A percentile compares a stretch with the other conserved stretches of the same genome.
phyloP scores from a whole-genome alignment of 2,888 invertebrate species.

The Chironomus riparius region DNA sequence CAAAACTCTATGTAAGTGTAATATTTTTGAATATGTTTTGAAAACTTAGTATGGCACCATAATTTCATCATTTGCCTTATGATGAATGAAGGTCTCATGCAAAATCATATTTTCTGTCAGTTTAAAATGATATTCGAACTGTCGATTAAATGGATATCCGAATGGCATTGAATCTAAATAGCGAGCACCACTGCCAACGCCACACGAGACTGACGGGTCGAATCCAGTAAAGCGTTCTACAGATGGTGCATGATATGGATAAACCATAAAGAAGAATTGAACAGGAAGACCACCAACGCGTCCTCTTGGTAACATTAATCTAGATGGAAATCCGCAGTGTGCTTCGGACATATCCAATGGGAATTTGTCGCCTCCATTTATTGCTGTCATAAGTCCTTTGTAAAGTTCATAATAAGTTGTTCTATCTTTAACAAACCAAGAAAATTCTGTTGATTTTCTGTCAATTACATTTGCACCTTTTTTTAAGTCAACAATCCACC shows the following conservation, averaged over 20 bases:
- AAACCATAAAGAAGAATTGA: conserved; percentile 26
- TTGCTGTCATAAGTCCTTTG: conserved; percentile 48
- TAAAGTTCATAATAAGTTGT: conserved; percentile 50
- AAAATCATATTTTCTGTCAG: conserved; percentile 12
- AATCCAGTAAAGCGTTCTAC: conserved; percentile 43
- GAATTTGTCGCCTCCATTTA: conserved; percentile 43
- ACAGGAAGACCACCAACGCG: conserved; percentile 38
- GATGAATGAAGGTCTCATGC: conserved; percentile 10
- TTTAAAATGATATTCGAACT: not conserved
- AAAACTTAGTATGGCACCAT: not conserved
- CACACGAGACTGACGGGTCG: conserved; percentile 46
- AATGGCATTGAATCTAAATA: conserved; percentile 29
- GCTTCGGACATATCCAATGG: conserved; percentile 45
- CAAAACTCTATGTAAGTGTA: no score
- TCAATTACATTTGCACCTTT: conserved; percentile 45
- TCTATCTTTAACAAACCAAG: conserved; percentile 54
- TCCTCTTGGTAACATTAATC: conserved; percentile 58
- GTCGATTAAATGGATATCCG: conserved; percentile 21
- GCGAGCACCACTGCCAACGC: conserved; percentile 44
- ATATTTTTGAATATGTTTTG: not conserved
- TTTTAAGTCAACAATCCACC: conserved; percentile 53
- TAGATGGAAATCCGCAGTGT: conserved; percentile 55
- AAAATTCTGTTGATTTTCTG: conserved; percentile 55
- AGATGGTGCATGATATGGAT: conserved; percentile 30
- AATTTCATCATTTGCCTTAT: conserved; percentile 7